Evolutionary conservation across 2,888 invertebrate species (phyloP).

Genomic region (Pogonocherus hispidulus): DNA sequence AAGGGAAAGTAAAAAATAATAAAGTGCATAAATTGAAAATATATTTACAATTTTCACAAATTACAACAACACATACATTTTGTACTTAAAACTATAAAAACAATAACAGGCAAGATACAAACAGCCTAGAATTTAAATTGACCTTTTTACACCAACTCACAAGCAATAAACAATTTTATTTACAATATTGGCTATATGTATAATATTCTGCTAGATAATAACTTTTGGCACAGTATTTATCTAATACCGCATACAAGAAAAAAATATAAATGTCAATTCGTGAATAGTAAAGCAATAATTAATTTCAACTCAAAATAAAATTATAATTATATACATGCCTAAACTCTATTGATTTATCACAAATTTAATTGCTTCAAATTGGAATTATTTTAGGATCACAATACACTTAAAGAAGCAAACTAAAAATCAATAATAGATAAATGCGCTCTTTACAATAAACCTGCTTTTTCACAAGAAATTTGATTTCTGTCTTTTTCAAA

Average conservation of each 20-base stretch:
- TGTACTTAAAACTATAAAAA: conserved; percentile 69
- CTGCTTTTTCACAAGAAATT: conserved; percentile 42
- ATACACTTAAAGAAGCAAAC: conserved; percentile 65
- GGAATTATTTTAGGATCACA: conserved; percentile 67
- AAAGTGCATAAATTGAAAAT: conserved; percentile 64
- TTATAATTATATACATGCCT: conserved; percentile 58
- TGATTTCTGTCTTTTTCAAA: conserved; percentile 47
- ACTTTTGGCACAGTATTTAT: conserved; percentile 64
- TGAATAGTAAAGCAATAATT: conserved; percentile 38
- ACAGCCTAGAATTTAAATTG: conserved; percentile 64
- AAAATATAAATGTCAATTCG: conserved; percentile 37
- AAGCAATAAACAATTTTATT: conserved; percentile 60
- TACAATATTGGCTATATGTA: conserved; percentile 54
- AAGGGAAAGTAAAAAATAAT: conserved; percentile 12
- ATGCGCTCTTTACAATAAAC: conserved; percentile 45
- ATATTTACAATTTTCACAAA: conserved; percentile 69
- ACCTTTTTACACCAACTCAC: conserved; percentile 63
- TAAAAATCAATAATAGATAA: conserved; percentile 60
- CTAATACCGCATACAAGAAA: conserved; percentile 59
- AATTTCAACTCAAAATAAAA: conserved; percentile 50
- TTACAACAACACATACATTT: conserved; percentile 69
- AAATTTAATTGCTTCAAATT: conserved; percentile 67
- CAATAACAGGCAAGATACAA: conserved; percentile 70
- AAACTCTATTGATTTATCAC: conserved; percentile 64
- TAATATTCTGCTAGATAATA: conserved; percentile 41